Evolutionary conservation across 2,113 vertebrate species (phyloP).

Genomic region (Bolborhynchus lineola): DNA sequence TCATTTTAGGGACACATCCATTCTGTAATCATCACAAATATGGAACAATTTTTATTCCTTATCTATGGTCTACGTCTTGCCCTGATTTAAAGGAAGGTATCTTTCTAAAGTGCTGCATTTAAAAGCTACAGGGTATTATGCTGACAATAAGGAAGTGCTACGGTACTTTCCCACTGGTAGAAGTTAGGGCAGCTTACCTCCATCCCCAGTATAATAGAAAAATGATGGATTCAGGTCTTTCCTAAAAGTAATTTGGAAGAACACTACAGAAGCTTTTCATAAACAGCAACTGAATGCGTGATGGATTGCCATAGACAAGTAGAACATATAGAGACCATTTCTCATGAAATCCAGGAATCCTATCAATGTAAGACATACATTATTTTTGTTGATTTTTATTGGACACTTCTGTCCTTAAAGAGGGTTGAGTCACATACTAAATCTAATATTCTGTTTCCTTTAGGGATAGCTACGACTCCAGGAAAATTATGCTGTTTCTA

Average conservation of each 20-base stretch:
- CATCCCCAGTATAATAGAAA: neutral
- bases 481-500: neutral
- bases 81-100: neutral
- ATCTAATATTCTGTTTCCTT: neutral
- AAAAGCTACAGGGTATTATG: neutral
- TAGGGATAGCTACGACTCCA: neutral
- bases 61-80: neutral
- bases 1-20: neutral
- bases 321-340: neutral
- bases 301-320: neutral
- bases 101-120: neutral
- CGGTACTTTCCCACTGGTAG: neutral
- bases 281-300: neutral
- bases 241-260: neutral
- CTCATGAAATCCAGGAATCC: neutral
- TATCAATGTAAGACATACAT: neutral
- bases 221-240: neutral
- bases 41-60: neutral
- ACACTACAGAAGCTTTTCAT: neutral
- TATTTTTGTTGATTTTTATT: neutral
- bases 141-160: neutral
- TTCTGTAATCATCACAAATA: neutral
- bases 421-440: neutral
- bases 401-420: neutral
- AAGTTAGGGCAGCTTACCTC: neutral